A percentile compares a stretch with the other conserved stretches of the same genome.
phyloP scores from a whole-genome alignment of 2,888 invertebrate species.

The Lampropteryx suffumata region DNA sequence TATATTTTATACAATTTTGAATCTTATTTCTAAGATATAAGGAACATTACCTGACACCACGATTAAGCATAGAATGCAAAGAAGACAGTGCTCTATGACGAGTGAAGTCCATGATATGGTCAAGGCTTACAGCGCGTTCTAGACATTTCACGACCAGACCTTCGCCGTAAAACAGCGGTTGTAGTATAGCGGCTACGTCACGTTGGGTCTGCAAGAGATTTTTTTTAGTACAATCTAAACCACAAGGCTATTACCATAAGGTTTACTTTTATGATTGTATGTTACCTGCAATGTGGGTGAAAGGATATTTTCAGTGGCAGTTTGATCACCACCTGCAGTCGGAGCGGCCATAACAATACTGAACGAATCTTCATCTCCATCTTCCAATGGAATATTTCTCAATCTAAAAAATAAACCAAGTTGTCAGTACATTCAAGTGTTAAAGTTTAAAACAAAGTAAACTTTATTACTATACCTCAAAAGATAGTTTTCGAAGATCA shows the following conservation, averaged over 20 bases:
- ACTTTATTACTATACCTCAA: constrained; percentile 65
- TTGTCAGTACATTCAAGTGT: not conserved
- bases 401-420: constrained; percentile 76
- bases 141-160: constrained; percentile 96
- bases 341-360: constrained; percentile 83
- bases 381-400: constrained; percentile 93
- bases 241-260: not conserved
- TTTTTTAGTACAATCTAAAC: not conserved
- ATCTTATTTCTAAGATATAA: constrained; percentile 1
- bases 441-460: not conserved
- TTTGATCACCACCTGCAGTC: constrained; percentile 81
- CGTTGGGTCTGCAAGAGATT: constrained; percentile 86
- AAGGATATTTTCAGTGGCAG: constrained; percentile 88
- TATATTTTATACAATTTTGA: not conserved
- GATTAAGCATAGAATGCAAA: constrained; percentile 98
- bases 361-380: constrained; percentile 91
- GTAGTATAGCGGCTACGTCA: constrained; percentile 93
- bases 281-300: constrained; percentile 90
- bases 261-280: not conserved
- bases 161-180: constrained; percentile 94
- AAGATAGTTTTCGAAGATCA: constrained; percentile 99
- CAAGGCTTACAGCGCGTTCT: constrained; percentile 95
- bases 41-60: constrained; percentile 87
- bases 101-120: constrained; percentile 99
- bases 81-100: constrained; percentile 97